phyloP scores from a whole-genome alignment of 1,140 invertebrate genomes.

The Calliphora vicina region DNA sequence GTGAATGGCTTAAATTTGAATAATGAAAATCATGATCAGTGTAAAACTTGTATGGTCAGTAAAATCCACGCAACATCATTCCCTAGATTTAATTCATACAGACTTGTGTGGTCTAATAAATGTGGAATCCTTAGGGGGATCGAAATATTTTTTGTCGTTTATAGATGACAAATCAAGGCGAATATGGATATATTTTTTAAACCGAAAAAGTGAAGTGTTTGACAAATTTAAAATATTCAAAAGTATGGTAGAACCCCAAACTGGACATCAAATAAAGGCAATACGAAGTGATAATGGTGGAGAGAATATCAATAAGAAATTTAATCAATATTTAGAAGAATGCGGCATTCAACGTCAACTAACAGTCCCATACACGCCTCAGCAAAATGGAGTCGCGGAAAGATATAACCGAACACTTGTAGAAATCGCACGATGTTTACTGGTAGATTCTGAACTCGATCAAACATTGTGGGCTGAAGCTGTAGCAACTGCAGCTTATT shows the following conservation, averaged over 20 bases:
- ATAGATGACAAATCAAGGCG: conserved; percentile 58
- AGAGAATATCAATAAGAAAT: conserved; percentile 45
- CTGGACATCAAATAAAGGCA: conserved; percentile 19
- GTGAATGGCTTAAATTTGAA: conserved; percentile 6
- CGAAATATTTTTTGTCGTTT: conserved; percentile 46
- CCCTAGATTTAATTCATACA: conserved; percentile 54
- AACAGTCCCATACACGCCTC: conserved; percentile 30
- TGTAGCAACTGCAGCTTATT: neutral
- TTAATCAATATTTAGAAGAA: conserved; percentile 29
- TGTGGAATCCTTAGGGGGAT: conserved; percentile 47
- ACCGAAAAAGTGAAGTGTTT: too few relatives aligned
- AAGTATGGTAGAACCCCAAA: conserved; percentile 36
- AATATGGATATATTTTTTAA: conserved; percentile 58
- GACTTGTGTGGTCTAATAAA: conserved; percentile 63
- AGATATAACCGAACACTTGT: neutral
- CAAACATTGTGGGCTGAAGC: conserved; percentile 7
- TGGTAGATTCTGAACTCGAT: neutral
- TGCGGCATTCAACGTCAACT: conserved; percentile 41
- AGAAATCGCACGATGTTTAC: neutral
- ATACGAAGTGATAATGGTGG: conserved; percentile 50
- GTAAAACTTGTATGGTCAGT: neutral
- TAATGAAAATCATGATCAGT: too few relatives aligned
- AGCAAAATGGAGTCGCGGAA: neutral
- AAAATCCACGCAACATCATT: conserved; percentile 15
- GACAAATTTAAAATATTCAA: conserved; percentile 40